phyloP scores from a whole-genome alignment of 2,888 invertebrate species.

The Heliconius cydno region DNA sequence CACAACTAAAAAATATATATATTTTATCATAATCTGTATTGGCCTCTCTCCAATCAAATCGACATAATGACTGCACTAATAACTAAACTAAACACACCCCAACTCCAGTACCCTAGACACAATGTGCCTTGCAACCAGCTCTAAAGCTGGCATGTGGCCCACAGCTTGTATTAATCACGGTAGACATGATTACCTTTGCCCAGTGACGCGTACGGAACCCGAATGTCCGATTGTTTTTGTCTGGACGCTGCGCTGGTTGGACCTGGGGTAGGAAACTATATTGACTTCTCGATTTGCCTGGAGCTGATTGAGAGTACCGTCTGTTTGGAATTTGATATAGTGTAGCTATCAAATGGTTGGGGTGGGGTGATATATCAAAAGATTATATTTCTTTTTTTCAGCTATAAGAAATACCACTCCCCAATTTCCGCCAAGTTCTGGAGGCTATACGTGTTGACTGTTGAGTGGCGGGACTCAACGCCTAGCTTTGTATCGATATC shows the following conservation, averaged over 20 bases:
- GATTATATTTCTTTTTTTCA: no score
- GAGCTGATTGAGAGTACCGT: slow-evolving; percentile 1
- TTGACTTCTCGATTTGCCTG: not conserved
- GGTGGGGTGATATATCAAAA: no score
- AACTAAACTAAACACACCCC: slow-evolving; percentile 2
- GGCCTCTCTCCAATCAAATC: not conserved
- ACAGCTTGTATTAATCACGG: slow-evolving; percentile 41
- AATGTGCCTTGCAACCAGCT: not conserved
- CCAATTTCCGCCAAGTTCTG: no score
- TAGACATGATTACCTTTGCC: slow-evolving; percentile 46
- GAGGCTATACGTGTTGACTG: no score
- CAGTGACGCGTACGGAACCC: slow-evolving; percentile 40
- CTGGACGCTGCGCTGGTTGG: not conserved
- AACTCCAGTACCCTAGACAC: not conserved
- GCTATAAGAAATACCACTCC: no score
- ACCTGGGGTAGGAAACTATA: slow-evolving; percentile 10
- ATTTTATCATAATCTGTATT: not conserved
- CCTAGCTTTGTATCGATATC: no score
- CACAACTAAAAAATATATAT: not conserved
- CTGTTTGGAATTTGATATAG: not conserved
- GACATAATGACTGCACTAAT: not conserved
- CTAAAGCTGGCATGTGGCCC: slow-evolving; percentile 36
- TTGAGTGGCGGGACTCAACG: no score
- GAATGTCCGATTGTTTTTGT: slow-evolving; percentile 39
- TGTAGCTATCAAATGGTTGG: no score